Conservation (phyloP, 2,113 vertebrate species). For the Pelecanoides urinatrix region DNA sequence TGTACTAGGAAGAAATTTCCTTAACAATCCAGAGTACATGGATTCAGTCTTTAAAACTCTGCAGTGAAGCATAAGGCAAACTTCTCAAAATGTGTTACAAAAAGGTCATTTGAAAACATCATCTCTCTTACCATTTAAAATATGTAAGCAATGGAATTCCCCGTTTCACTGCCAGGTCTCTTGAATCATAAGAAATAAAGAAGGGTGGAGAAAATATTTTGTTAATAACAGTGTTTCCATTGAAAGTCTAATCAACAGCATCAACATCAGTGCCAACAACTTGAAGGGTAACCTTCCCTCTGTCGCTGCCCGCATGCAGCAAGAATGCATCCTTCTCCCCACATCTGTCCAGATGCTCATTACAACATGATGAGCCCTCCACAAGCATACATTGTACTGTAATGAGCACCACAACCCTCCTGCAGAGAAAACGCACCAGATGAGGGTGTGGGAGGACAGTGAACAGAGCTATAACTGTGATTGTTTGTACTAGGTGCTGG, state of each 20-base stretch:
- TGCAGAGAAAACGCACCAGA: background rate
- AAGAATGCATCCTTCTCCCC: background rate
- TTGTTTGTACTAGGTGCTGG: background rate
- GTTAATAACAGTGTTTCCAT: background rate
- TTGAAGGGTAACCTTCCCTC: background rate
- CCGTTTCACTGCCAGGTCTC: background rate
- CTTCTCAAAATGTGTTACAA: background rate
- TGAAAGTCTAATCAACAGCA: background rate
- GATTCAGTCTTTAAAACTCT: background rate
- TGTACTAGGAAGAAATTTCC: background rate
- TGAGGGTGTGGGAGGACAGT: background rate
- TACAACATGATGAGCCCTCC: background rate
- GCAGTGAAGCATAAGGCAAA: background rate
- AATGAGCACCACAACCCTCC: background rate
- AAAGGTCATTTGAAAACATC: background rate
- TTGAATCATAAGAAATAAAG: background rate
- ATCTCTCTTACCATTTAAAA: background rate
- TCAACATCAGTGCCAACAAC: background rate
- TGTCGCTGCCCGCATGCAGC: accelerated
- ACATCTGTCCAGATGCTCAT: background rate
- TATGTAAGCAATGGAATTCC: background rate
- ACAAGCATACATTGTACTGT: background rate
- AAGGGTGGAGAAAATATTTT: background rate
- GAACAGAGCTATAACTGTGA: accelerated
- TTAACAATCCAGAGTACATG: background rate